A percentile compares a stretch with the other conserved stretches of the same genome.
These are phyloP conservation scores for Pachymerium ferrugineum DNA, from an alignment of 2,888 invertebrate species.

Conservation along the genomic window DNA sequence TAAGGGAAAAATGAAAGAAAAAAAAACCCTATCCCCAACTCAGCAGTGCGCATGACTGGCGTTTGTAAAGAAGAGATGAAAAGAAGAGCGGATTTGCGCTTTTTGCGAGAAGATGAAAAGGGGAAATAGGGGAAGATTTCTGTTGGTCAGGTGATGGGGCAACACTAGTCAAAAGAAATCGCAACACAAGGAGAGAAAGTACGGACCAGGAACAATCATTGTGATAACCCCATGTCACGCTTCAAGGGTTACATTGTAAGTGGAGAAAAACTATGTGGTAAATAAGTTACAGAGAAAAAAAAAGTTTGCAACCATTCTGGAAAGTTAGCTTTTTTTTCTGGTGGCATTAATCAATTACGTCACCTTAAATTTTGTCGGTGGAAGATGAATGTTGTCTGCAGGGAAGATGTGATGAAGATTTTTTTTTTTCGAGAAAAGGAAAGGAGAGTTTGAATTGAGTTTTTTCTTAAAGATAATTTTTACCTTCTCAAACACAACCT, in stretches of 20 bases:
- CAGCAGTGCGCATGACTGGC: conserved; percentile 12
- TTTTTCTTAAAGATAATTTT: no score
- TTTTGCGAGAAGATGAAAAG: neutral
- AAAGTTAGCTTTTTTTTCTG: no score
- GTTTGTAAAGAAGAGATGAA: neutral
- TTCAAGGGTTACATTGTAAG: conserved; percentile 11
- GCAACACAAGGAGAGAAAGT: neutral
- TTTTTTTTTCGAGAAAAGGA: no score
- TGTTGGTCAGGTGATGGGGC: neutral
- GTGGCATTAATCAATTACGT: no score
- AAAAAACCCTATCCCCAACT: neutral
- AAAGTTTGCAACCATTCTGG: conserved; percentile 12
- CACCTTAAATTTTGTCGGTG: no score
- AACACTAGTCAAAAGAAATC: neutral
- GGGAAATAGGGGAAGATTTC: neutral
- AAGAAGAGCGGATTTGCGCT: conserved; percentile 12
- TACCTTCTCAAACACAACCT: no score
- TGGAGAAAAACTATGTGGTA: neutral
- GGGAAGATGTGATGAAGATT: no score
- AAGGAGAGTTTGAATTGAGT: no score
- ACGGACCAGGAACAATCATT: neutral
- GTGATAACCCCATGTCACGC: conserved; percentile 17
- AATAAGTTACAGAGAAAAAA: no score
- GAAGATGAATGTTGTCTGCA: no score
- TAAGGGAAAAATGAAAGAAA: neutral